Conservation (phyloP, 2,888 invertebrate species). For the Anoncus sp. region DNA sequence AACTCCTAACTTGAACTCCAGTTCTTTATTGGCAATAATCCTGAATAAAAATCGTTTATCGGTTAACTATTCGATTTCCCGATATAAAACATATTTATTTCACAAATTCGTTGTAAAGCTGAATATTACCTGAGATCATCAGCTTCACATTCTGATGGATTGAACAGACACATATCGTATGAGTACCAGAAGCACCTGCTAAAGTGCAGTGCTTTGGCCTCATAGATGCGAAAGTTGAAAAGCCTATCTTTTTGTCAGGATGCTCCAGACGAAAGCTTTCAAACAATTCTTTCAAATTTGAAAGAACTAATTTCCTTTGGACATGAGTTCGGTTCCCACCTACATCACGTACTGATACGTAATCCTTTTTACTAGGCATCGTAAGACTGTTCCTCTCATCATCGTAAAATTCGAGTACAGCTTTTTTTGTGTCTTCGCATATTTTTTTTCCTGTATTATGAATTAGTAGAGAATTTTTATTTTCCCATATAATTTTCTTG, state of each 20-base stretch:
- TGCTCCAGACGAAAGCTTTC: no score
- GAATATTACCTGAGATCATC: slow-evolving; percentile 57
- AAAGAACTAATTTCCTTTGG: no score
- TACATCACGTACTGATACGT: no score
- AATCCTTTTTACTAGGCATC: slow-evolving; percentile 9
- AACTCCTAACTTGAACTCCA: no score
- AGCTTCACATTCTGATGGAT: slow-evolving; percentile 67
- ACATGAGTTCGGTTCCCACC: no score
- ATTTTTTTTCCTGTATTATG: slow-evolving; percentile 1
- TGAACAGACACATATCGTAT: slow-evolving; percentile 68
- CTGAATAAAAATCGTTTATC: no score
- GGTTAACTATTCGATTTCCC: no score
- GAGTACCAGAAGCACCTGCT: slow-evolving; percentile 64
- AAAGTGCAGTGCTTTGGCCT: slow-evolving; percentile 61
- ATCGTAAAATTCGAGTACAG: slow-evolving; percentile 17
- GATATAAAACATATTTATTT: no score
- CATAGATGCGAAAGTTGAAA: no score
- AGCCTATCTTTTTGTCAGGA: no score
- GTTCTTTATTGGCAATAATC: no score
- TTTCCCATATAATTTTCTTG: not conserved
- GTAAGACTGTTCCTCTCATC: slow-evolving; percentile 14
- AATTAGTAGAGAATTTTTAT: not conserved
- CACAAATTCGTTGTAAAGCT: not conserved
- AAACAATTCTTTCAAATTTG: no score
- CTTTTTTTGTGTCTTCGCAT: not conserved